Percentiles rank a stretch among this genome's conserved stretches.
These are phyloP conservation scores for Dendrocincla fuliginosa DNA, from an alignment of 2,797 vertebrate genomes.

Conservation along the genomic window DNA sequence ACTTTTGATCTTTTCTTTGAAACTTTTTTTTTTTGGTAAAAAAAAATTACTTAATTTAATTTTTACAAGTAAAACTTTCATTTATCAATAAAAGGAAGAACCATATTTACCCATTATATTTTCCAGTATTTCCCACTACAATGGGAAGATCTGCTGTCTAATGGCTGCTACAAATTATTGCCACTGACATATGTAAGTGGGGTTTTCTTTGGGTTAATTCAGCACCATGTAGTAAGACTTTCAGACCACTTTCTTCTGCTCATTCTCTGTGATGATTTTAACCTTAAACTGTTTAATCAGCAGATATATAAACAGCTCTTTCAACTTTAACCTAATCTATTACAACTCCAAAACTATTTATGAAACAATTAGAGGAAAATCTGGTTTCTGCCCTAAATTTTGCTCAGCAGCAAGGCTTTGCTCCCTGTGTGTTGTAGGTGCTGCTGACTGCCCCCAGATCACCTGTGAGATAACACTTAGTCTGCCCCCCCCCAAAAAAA, in stretches of 20 bases:
- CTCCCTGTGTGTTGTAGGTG: background rate
- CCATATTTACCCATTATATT: background rate
- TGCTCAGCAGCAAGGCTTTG: background rate
- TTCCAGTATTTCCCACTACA: background rate
- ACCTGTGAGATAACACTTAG: background rate
- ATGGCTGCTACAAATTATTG: background rate
- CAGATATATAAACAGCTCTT: background rate
- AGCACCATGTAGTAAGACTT: background rate
- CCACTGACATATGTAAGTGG: background rate
- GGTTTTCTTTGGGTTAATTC: background rate
- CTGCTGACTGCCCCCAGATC: accelerated
- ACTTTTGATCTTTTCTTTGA: background rate
- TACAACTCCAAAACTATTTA: background rate
- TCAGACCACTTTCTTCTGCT: background rate
- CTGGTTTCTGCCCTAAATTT: background rate
- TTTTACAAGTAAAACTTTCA: background rate
- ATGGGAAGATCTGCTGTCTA: background rate
- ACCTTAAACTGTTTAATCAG: background rate
- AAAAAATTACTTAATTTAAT: background rate
- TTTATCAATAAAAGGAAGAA: background rate
- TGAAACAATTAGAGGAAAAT: background rate
- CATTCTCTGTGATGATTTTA: background rate
- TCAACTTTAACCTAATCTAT: background rate
- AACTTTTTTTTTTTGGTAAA: background rate
- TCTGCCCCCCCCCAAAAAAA: background rate